phyloP scores from a whole-genome alignment of 2,113 vertebrate genomes.

The Lathamus discolor region DNA sequence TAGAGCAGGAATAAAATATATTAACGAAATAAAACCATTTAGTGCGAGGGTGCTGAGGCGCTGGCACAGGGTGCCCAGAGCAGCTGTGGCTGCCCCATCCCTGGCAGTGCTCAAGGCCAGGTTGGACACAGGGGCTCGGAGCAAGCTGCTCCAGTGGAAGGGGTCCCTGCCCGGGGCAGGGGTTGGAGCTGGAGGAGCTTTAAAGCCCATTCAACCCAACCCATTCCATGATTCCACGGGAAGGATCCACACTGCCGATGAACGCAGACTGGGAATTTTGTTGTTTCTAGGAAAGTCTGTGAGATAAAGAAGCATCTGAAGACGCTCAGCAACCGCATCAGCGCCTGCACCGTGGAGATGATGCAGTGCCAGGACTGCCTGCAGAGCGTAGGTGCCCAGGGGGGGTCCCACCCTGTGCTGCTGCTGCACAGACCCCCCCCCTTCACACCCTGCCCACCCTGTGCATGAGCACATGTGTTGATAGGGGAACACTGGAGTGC shows the following conservation, averaged over 20 bases:
- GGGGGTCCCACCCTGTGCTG: fast-evolving
- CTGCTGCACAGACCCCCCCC: neutral
- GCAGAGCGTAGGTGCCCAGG: constrained; percentile 66
- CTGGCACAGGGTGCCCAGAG: neutral
- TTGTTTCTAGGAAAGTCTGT: constrained; percentile 70
- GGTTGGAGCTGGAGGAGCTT: neutral
- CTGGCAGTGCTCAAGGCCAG: neutral
- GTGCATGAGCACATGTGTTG: fast-evolving
- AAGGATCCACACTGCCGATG: fast-evolving
- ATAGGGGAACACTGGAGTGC: fast-evolving
- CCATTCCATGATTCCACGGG: neutral
- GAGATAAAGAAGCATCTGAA: constrained; percentile 82
- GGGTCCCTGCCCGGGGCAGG: neutral
- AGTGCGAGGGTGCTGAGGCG: neutral
- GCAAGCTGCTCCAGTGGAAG: neutral
- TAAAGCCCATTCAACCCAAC: neutral
- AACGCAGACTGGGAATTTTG: fast-evolving
- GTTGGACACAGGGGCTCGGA: neutral
- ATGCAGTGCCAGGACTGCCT: constrained; percentile 77
- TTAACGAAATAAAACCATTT: neutral
- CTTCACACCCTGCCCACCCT: neutral
- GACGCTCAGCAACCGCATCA: constrained; percentile 76
- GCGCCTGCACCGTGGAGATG: constrained; percentile 74
- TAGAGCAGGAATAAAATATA: neutral
- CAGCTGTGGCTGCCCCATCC: neutral